Evolutionary conservation across 2,888 invertebrate genomes (phyloP), one percentile per base, ranked within the genome.

Genomic region (Lasioglossum vierecki): DNA sequence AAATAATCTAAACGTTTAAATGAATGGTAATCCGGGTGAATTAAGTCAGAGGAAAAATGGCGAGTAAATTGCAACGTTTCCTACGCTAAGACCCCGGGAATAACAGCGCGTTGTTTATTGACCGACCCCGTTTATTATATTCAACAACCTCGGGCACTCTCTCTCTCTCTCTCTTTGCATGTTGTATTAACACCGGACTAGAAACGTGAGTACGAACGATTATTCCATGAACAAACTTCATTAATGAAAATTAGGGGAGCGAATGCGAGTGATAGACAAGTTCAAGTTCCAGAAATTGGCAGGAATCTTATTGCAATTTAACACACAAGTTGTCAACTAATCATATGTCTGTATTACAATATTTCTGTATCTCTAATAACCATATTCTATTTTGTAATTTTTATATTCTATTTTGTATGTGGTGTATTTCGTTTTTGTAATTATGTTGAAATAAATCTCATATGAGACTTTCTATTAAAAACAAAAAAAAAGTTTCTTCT

Each of bases 1-100:
- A 41, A 70, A 70, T 70, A 70, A 70, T 39, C 70, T 70, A 70
- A 70, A 70, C 70, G 70, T 70, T 70, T 70, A 70, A 70, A 70
- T n/a, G 70, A 70, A 70, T 70, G 70, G 70, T 70, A 70, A 70
- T 70, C 70, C 70, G 70, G 41, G 70, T 22, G 41, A 70, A 70
- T 41, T 70, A 70, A 70, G 70, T 41, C 39, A 41, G 41, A 41
- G 66, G 70, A 41, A 70, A 70, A 70, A 41, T 41, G 70, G 70
- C 70, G 41, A 70, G 70, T 70, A 70, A 70, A 70, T 70, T 39
- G 70, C 70, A 70, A 41, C 41, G 41, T 70, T 70, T 70, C 41
- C 70, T 41, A n/a, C 39, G 70, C 70, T 70, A 70, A 70, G 70
- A 41, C 70, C 41, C 39, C n/a, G 70, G 39, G 41, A 70, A 41